These are phyloP conservation scores for Xanthorhoe designata DNA, from an alignment of 2,888 invertebrate genomes.

Conservation along the genomic window DNA sequence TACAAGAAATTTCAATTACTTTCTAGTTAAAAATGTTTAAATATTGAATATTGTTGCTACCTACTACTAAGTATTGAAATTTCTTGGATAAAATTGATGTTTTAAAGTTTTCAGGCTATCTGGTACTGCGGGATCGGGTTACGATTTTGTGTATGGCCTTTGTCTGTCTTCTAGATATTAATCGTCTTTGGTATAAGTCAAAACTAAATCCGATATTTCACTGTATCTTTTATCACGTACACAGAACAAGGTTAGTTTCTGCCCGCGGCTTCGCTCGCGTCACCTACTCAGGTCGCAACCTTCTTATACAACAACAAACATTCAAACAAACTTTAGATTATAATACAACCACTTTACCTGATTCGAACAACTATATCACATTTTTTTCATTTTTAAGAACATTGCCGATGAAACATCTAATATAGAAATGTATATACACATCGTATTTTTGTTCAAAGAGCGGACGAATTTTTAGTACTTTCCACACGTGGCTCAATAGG, in stretches of 20 bases:
- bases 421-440: constrained; percentile 17
- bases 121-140: too few species aligned
- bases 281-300: neutral
- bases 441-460: constrained; percentile 22
- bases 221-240: constrained; percentile 5
- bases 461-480: constrained; percentile 6
- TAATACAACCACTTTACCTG: constrained; percentile 58
- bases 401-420: constrained; percentile 43
- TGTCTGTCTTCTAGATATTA: too few species aligned
- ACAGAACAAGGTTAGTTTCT: neutral
- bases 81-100: too few species aligned
- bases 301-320: neutral
- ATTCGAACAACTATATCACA: constrained; percentile 57
- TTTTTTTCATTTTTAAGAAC: constrained; percentile 51
- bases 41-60: too few species aligned
- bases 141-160: too few species aligned
- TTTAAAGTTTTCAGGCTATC: too few species aligned
- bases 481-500: neutral
- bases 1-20: too few species aligned
- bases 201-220: constrained; percentile 2
- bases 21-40: too few species aligned
- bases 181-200: neutral
- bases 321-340: constrained; percentile 1
- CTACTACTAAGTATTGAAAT: too few species aligned
- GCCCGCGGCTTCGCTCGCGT: neutral